phyloP scores from a whole-genome alignment of 2,888 invertebrate species.

The Trissoscelio sp. region DNA sequence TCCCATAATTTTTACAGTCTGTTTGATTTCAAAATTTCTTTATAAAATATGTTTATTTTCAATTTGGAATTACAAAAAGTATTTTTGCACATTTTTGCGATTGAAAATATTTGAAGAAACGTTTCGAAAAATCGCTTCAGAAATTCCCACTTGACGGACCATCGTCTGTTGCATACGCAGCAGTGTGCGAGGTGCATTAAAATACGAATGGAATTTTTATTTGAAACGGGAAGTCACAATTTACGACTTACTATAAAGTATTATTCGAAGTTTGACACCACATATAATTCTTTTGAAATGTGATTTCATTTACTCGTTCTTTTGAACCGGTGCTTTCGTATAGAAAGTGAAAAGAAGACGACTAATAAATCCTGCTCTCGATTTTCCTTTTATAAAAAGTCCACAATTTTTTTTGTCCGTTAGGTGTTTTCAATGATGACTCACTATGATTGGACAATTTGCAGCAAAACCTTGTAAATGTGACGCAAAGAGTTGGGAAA shows the following conservation, averaged over 20 bases:
- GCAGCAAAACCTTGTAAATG: too few relatives aligned
- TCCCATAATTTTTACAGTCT: too few relatives aligned
- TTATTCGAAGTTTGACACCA: neutral
- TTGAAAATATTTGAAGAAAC: too few relatives aligned
- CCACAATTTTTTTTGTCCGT: too few relatives aligned
- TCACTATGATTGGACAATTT: too few relatives aligned
- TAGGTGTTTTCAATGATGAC: too few relatives aligned
- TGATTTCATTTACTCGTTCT: neutral
- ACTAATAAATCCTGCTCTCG: neutral
- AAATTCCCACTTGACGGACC: constrained; percentile 29
- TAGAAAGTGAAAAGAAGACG: neutral
- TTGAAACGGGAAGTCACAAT: constrained; percentile 7
- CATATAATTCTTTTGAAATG: neutral
- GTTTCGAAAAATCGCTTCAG: too few relatives aligned
- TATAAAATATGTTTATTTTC: too few relatives aligned
- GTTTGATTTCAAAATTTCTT: too few relatives aligned
- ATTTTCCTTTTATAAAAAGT: neutral
- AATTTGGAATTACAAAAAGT: too few relatives aligned
- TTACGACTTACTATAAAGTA: constrained; percentile 23
- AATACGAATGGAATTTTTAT: constrained; percentile 37
- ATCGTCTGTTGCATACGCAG: constrained; percentile 4
- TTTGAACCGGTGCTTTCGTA: neutral
- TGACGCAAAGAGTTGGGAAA: too few relatives aligned
- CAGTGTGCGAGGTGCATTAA: constrained; percentile 27
- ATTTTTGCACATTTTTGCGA: constrained; percentile 13